phyloP scores from a whole-genome alignment of 2,888 invertebrate species.

The Marronus borbonicus region DNA sequence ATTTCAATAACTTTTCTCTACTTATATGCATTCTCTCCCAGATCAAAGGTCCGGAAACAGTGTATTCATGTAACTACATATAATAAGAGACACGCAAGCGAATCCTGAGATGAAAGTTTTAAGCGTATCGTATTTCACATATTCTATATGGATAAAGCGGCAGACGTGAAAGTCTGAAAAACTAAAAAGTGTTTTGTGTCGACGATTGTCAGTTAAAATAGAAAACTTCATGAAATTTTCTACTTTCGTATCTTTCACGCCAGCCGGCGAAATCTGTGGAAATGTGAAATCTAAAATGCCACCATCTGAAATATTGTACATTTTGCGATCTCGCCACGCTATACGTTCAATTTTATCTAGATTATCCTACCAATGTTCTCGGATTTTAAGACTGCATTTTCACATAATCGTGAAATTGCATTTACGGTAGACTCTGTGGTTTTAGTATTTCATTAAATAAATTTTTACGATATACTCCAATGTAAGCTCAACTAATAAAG shows the following conservation, averaged over 20 bases:
- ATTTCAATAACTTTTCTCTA: too few species aligned
- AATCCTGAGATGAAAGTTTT: slow-evolving; percentile 24
- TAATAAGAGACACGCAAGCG: not conserved
- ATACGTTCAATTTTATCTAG: slow-evolving; percentile 43
- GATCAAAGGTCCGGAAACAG: not conserved
- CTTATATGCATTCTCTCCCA: not conserved
- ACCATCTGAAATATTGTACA: slow-evolving; percentile 45
- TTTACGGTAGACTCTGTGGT: not conserved
- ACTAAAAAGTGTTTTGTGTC: slow-evolving; percentile 43
- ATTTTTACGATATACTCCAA: slow-evolving; percentile 22
- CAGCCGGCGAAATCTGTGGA: slow-evolving; percentile 41
- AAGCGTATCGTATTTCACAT: slow-evolving; percentile 7
- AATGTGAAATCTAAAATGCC: slow-evolving; percentile 45
- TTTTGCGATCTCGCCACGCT: slow-evolving; percentile 27
- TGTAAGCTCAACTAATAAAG: slow-evolving; percentile 14
- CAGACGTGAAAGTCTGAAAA: slow-evolving; percentile 16
- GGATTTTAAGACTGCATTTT: slow-evolving; percentile 24
- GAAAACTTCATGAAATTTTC: slow-evolving; percentile 46
- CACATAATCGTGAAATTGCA: slow-evolving; percentile 9
- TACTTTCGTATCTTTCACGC: slow-evolving; percentile 34
- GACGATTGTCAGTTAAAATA: slow-evolving; percentile 47
- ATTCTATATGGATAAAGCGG: slow-evolving; percentile 27
- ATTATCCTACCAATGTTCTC: slow-evolving; percentile 17
- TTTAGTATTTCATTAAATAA: slow-evolving; percentile 26
- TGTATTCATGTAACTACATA: not conserved